Base-by-base conservation (phyloP, 2,797 vertebrate genomes). In the Megalops cyprinoides region DNA sequence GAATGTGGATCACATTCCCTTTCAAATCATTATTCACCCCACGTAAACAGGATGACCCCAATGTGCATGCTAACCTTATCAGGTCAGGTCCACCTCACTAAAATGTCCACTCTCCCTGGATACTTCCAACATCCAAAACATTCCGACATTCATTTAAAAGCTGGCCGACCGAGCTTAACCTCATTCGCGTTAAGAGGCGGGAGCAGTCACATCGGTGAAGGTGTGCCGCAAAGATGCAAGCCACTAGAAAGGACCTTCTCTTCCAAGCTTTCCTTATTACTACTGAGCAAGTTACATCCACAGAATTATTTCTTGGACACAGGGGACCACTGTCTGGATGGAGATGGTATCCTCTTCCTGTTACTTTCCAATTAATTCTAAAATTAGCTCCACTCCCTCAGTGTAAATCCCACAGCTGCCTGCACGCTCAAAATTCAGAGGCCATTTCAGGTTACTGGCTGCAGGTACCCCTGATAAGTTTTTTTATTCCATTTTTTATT, bases 1-100 rank as follows among this genome's bases (percentile, higher is more conserved):
- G n/a, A n/a, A n/a, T n/a, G n/a, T n/a, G n/a, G n/a, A n/a, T n/a
- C n/a, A n/a, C n/a, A n/a, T n/a, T n/a, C n/a, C n/a, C n/a, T n/a
- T n/a, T n/a, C n/a, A n/a, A n/a, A n/a, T n/a, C n/a, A n/a, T n/a
- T n/a, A n/a, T n/a, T n/a, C n/a, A n/a, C n/a, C n/a, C n/a, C n/a
- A 69, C 69, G 65, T 69, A 69, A 69, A 69, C 37, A 42, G 65
- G 65, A 69, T 69, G 65, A 42, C 23, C 34, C 65, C 28, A 65
- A 18, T 31, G 62, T 1, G 44, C 39, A 7, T 18, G 20, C 31
- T 65, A 42, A 23, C 65, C 65, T 69, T 69, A 69, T 69, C 65
- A 39, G 7, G 10, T 69, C n/a, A 20, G 65, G 37, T 42, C n/a
- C 12, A 23, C 34, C 65, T 69, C 65, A 69, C 44, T 42, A 69